Evolutionary conservation across 2,888 invertebrate genomes (phyloP), one percentile per base, ranked within the genome.

Genomic region (Criorhina ranunculi): DNA sequence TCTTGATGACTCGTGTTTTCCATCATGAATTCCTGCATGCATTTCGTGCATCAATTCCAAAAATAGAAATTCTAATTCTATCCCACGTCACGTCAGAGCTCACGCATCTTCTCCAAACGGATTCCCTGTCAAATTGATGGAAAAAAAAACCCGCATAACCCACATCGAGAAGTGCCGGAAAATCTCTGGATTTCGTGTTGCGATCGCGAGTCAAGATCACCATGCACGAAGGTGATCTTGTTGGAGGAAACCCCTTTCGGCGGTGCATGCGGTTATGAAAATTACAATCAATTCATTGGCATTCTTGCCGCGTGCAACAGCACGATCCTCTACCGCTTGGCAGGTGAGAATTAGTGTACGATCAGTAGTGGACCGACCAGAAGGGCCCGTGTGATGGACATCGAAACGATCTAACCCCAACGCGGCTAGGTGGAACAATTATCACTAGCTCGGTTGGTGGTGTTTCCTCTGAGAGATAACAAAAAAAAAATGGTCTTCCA

Each of bases 261-360:
- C 35, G 5, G 17, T 37, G 11, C 42, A 40, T 29, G 29, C 42
- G 9, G 42, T 42, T 42, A 42, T 29, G 29, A 59, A 42, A 29
- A 15, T 12, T 31, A 60, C 31, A 59, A 44, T 60, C n/a, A 49
- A 49, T 29, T 60, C 60, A 60, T 60, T 60, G 31, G 42, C 29
- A 60, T 60, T 42, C 60, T 35, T 60, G 60, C 37, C 42, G 59
- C 12, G 15, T 60, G 42, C 42, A 42, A 15, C 12, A 42, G 42
- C 60, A 42, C 29, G 57, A 57, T 37, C 55, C 11, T 37, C 19
- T 19, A n/a, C 29, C 29, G n/a, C 49, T 37, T 19, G 57, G 1
- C 35, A 35, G 35, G 17, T 37, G 35, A 57, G 55, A 57, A 57
- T 57, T 37, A 29, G 24, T 46, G n/a, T 49, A 29, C 49, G 49